Percentiles rank a stretch among this genome's conserved stretches.
phyloP scores from a whole-genome alignment of 2,888 invertebrate species.

The Scaeva pyrastri region DNA sequence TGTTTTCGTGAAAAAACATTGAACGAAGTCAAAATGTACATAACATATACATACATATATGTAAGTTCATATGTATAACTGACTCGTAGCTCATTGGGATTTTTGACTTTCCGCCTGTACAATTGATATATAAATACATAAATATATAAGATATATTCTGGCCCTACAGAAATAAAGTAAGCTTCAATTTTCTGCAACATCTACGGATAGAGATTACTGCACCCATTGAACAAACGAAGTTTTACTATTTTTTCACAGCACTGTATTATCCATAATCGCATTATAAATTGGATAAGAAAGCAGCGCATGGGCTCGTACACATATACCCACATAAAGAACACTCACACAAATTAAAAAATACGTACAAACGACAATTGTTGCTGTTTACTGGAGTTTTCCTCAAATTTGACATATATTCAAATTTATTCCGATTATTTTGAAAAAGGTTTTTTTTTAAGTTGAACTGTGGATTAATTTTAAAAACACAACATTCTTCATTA shows the following conservation, averaged over 20 bases:
- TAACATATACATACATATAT: too few relatives aligned
- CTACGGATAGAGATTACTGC: too few relatives aligned
- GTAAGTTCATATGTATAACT: too few relatives aligned
- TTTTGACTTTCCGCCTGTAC: too few relatives aligned
- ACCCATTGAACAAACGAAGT: background rate
- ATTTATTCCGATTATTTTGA: background rate
- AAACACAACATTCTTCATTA: background rate
- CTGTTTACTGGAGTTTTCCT: slow-evolving; percentile 28
- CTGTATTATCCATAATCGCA: slow-evolving; percentile 31
- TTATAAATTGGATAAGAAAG: slow-evolving; percentile 4
- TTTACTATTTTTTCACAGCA: background rate
- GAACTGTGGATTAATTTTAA: background rate
- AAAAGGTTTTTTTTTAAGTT: background rate
- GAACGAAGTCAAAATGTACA: too few relatives aligned
- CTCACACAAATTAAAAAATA: background rate
- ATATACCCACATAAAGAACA: background rate
- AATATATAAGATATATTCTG: too few relatives aligned
- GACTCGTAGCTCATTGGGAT: too few relatives aligned
- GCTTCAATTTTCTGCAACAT: too few relatives aligned
- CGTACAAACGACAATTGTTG: slow-evolving; percentile 60
- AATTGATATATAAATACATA: too few relatives aligned
- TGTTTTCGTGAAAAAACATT: too few relatives aligned
- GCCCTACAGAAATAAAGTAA: too few relatives aligned
- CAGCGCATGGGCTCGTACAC: background rate
- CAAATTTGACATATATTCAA: slow-evolving; percentile 9